phyloP scores from a whole-genome alignment of 1,140 invertebrate genomes.

The Steinernema feltiae region DNA sequence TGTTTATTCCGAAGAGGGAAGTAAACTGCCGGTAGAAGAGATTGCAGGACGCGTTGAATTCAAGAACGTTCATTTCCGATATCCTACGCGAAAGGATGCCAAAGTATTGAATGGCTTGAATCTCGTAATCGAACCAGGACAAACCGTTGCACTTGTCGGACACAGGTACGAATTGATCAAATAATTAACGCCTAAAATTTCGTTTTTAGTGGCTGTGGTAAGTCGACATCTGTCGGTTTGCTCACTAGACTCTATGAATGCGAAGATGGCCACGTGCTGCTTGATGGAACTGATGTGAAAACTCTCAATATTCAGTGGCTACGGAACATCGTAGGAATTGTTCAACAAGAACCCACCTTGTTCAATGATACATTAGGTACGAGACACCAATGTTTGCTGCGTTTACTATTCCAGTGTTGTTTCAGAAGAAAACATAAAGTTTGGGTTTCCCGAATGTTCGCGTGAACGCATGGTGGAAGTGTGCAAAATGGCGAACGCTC shows the following conservation, averaged over 20 bases:
- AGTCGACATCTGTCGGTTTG: slow-evolving; percentile 59
- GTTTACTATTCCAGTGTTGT: neutral
- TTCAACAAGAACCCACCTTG: slow-evolving; percentile 71
- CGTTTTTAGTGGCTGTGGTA: slow-evolving; percentile 60
- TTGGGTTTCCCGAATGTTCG: slow-evolving; percentile 68
- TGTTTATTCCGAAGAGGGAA: slow-evolving; percentile 50
- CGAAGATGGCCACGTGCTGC: slow-evolving; percentile 50
- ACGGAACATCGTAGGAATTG: slow-evolving; percentile 70
- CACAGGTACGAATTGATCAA: slow-evolving; percentile 15
- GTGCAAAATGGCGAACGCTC: slow-evolving; percentile 52
- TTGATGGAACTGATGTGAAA: slow-evolving; percentile 38
- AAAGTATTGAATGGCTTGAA: slow-evolving; percentile 73
- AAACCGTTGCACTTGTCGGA: slow-evolving; percentile 80
- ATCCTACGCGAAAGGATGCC: slow-evolving; percentile 59
- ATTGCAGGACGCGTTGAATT: slow-evolving; percentile 58
- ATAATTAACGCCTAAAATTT: neutral
- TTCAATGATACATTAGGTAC: slow-evolving; percentile 70
- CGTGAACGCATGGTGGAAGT: slow-evolving; percentile 62
- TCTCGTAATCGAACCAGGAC: slow-evolving; percentile 77
- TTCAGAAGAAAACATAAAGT: slow-evolving; percentile 68
- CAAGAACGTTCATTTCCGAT: slow-evolving; percentile 59
- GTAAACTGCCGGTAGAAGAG: slow-evolving; percentile 39
- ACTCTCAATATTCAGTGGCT: slow-evolving; percentile 57
- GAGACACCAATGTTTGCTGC: neutral
- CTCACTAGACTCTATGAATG: slow-evolving; percentile 60